These are phyloP conservation scores for Theonella swinhoei DNA, from an alignment of 37 sponge, comb jelly and placozoan genomes.

Conservation along the genomic window DNA sequence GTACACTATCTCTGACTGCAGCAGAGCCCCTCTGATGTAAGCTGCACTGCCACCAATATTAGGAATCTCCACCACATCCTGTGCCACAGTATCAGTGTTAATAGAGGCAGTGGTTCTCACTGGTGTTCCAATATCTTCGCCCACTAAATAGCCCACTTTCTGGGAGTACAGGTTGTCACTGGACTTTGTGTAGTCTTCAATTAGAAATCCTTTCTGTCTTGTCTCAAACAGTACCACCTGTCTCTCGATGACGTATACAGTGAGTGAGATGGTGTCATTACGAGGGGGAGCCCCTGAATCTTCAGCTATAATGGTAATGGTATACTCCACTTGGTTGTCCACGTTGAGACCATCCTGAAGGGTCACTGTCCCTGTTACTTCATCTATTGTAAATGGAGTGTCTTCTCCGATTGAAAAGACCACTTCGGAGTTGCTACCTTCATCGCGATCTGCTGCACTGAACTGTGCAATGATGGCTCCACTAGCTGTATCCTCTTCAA, in stretches of 20 bases:
- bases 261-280: neutral
- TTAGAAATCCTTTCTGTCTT: conserved; percentile 18
- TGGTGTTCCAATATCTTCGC: conserved; percentile 28
- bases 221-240: conserved; percentile 34
- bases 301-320: conserved; percentile 18
- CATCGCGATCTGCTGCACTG: conserved; percentile 67
- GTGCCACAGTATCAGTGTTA: conserved; percentile 12
- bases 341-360: neutral
- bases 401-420: conserved; percentile 19
- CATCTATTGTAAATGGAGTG: conserved; percentile 42
- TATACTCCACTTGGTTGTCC: neutral
- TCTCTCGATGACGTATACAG: conserved; percentile 40
- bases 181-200: neutral
- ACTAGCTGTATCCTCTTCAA: conserved; percentile 52
- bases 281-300: conserved; percentile 26
- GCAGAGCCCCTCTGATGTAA: conserved; percentile 4
- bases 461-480: conserved; percentile 34
- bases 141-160: conserved; percentile 34
- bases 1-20: conserved; percentile 26
- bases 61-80: conserved; percentile 8
- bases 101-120: conserved; percentile 18
- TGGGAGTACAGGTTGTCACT: conserved; percentile 20
- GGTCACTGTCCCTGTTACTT: conserved; percentile 38
- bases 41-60: conserved; percentile 16
- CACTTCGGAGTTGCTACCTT: conserved; percentile 48